Percentiles rank a stretch among this genome's conserved stretches.
phyloP scores from a whole-genome alignment of 2,888 invertebrate species.

The Octodonta nipae region DNA sequence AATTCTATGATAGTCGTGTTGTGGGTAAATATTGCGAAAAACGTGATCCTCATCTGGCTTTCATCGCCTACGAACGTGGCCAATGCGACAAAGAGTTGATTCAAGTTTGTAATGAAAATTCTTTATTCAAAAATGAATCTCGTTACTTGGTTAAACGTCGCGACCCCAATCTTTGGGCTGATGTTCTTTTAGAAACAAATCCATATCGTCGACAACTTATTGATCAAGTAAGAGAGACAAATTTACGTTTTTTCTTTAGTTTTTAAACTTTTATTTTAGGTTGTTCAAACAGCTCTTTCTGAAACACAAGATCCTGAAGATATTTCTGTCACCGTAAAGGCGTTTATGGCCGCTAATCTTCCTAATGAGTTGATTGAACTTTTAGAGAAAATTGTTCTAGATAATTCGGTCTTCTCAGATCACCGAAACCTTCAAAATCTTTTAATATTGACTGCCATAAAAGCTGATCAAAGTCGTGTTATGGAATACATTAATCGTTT shows the following conservation, averaged over 20 bases:
- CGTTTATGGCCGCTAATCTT: constrained; percentile 98
- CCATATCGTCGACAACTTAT: constrained; percentile 67
- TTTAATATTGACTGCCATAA: constrained; percentile 93
- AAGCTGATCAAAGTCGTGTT: constrained; percentile 93
- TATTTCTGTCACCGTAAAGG: constrained; percentile 97
- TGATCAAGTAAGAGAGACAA: no score
- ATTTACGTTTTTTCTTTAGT: constrained; percentile 42
- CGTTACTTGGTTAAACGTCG: constrained; percentile 89
- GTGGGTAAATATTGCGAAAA: constrained; percentile 98
- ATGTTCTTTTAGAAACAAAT: constrained; percentile 83
- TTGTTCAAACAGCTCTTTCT: constrained; percentile 94
- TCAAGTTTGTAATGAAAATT: constrained; percentile 98
- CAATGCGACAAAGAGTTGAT: constrained; percentile 96
- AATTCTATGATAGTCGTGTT: constrained; percentile 79
- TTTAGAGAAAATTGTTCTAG: constrained; percentile 95
- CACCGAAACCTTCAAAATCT: constrained; percentile 96
- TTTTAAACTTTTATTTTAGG: constrained; percentile 90
- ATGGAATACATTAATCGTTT: constrained; percentile 99
- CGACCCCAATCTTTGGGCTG: constrained; percentile 92
- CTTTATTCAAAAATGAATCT: constrained; percentile 95
- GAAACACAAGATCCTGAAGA: constrained; percentile 99
- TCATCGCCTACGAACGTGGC: constrained; percentile 97
- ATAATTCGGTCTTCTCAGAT: constrained; percentile 95
- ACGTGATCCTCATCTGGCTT: constrained; percentile 96
- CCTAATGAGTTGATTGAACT: constrained; percentile 97